Conservation (phyloP, 2,888 invertebrate species). For the Tridacna crocea region DNA sequence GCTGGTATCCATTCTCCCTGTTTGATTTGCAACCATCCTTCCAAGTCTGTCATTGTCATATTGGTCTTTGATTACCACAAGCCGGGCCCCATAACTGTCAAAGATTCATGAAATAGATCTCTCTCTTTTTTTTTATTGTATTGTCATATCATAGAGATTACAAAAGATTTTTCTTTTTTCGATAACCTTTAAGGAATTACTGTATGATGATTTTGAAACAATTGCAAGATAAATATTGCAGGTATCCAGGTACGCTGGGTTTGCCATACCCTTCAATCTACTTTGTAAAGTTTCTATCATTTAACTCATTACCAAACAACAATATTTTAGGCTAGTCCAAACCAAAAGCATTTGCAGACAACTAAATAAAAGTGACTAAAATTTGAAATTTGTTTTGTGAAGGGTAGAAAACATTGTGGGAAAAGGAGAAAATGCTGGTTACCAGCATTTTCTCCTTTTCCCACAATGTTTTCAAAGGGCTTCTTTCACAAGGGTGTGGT, state of each 20-base stretch:
- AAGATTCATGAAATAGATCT: not conserved
- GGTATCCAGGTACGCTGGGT: too few relatives aligned
- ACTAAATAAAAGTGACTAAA: too few relatives aligned
- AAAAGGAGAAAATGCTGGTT: not conserved
- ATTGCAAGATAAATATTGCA: too few relatives aligned
- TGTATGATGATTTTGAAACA: not conserved
- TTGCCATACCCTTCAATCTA: too few relatives aligned
- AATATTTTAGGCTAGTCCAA: too few relatives aligned
- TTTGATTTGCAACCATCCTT: not conserved
- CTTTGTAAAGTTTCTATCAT: too few relatives aligned
- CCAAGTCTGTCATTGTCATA: conserved; percentile 69
- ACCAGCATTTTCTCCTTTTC: not conserved
- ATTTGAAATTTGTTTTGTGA: not conserved
- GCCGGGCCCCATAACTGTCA: conserved; percentile 68
- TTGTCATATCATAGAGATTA: too few relatives aligned
- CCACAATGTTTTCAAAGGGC: conserved; percentile 1
- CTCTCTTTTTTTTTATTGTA: too few relatives aligned
- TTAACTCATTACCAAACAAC: not conserved
- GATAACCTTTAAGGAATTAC: not conserved
- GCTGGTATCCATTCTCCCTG: conserved; percentile 2
- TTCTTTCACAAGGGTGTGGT: too few relatives aligned
- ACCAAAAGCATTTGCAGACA: too few relatives aligned
- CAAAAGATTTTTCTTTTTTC: not conserved
- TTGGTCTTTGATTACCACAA: conserved; percentile 67
- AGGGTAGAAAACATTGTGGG: not conserved